Base-by-base conservation (phyloP, 1,140 invertebrate genomes). In the Penaeus chinensis region DNA sequence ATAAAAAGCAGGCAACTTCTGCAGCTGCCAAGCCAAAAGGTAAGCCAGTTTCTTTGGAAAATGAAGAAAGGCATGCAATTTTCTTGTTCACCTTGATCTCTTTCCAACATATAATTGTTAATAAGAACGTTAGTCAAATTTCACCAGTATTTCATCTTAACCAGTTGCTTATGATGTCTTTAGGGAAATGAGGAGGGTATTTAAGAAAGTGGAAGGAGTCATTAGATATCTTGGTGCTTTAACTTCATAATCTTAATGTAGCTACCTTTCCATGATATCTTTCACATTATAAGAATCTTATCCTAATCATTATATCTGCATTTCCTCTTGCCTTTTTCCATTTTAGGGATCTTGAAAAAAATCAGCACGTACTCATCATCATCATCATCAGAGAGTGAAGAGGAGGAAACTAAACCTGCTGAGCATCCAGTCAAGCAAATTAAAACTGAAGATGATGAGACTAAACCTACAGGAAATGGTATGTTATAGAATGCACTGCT, bases 311-410 rank as follows among this genome's bases (percentile, higher is more conserved):
- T 54, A 13, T 37, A 20, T 13, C 11, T 20, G 13, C 18, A 71
- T 13, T 71, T 71, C 69, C 42, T 76, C 13, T 80, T 7, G 4
- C 32, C n/a, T 82, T 18, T 18, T 81, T 22, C 19, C 54, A 81
- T 81, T 37, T 20, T 66, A 87, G 86, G 86, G 37, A 88, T 88
- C 32, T 65, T 88, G n/a, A 88, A 87, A 54, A 87, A 88, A 8
- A 24, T 88, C n/a, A 65, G 24, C 7, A 66, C 24, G 27, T 83
- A 82, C 60, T 83, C 86, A 24, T 87, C 85, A 65, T 83, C 86
- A 24, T 87, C 85, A 65, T 76, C 69, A 19, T 66, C 76, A 60
- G 86, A 83, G 61, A 82, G 81, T 76, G 61, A 18, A 27, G 80
- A 88, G 2, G 84, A 85, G 20, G 71, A 78, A 24, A 11, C 61